Conservation (phyloP, 2,113 vertebrate species). For the Cochlearius cochlearius region DNA sequence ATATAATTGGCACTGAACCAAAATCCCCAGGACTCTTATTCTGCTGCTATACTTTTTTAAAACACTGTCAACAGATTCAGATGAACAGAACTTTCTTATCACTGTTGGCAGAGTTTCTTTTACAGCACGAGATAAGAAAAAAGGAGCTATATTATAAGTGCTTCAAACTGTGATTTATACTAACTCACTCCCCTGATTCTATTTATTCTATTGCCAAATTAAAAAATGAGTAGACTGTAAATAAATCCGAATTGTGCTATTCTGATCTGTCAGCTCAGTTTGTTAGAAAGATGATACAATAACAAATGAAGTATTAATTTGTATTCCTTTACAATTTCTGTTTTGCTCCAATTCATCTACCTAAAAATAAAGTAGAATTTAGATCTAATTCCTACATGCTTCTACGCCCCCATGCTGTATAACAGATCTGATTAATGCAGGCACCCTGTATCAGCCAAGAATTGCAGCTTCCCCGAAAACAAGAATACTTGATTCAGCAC, state of each 20-base stretch:
- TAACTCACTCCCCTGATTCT: not conserved
- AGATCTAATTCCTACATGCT: not conserved
- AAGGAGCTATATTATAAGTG: not conserved
- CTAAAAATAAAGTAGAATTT: not conserved
- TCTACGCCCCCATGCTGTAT: not conserved
- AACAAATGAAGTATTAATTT: not conserved
- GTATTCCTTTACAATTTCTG: not conserved
- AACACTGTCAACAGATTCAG: constrained; percentile 53
- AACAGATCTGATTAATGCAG: not conserved
- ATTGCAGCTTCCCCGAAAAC: not conserved
- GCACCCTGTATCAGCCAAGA: not conserved
- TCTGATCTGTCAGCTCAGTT: not conserved
- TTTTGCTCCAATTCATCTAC: not conserved
- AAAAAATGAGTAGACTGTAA: not conserved
- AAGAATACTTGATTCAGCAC: not conserved
- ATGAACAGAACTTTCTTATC: constrained; percentile 68
- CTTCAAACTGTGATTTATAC: not conserved
- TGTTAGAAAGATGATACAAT: not conserved
- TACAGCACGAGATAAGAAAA: not conserved
- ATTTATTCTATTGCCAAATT: not conserved
- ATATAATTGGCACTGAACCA: not conserved
- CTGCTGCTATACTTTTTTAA: constrained; percentile 20
- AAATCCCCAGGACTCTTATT: constrained; percentile 9
- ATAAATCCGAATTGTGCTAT: not conserved
- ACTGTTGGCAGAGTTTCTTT: constrained; percentile 38